Evolutionary conservation across 1,140 invertebrate species (phyloP).

Genomic region (Platyscapa corneri): DNA sequence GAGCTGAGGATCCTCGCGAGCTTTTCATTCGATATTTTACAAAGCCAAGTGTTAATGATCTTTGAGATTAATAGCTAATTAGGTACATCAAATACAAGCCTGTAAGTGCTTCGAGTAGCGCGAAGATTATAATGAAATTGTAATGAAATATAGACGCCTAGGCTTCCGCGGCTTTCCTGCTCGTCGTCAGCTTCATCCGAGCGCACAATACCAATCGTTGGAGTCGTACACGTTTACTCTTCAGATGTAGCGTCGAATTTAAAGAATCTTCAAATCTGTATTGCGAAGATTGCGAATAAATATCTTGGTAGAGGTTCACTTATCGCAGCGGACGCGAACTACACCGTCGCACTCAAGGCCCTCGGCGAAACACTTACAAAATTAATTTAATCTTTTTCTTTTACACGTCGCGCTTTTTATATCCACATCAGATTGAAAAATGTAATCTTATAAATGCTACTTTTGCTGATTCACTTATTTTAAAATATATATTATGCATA

Average conservation of each 20-base stretch:
- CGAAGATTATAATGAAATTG: slow-evolving; percentile 16
- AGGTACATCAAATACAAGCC: slow-evolving; percentile 56
- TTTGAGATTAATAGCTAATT: slow-evolving; percentile 66
- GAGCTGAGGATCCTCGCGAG: slow-evolving; percentile 42
- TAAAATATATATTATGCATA: neutral
- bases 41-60: slow-evolving; percentile 65
- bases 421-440: neutral
- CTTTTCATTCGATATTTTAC: slow-evolving; percentile 52
- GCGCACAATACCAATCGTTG: no score
- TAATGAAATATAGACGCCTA: slow-evolving; percentile 31
- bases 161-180: neutral
- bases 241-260: no score
- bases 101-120: slow-evolving; percentile 34
- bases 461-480: neutral
- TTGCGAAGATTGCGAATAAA: no score
- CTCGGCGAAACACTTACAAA: no score
- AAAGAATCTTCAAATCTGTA: no score
- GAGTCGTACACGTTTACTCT: no score
- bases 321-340: no score
- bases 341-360: no score
- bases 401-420: neutral
- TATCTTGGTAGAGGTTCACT: no score
- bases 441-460: neutral
- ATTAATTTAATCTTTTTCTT: neutral
- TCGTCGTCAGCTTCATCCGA: neutral